phyloP scores from a whole-genome alignment of 1,140 invertebrate species.

The Heliothis virescens region DNA sequence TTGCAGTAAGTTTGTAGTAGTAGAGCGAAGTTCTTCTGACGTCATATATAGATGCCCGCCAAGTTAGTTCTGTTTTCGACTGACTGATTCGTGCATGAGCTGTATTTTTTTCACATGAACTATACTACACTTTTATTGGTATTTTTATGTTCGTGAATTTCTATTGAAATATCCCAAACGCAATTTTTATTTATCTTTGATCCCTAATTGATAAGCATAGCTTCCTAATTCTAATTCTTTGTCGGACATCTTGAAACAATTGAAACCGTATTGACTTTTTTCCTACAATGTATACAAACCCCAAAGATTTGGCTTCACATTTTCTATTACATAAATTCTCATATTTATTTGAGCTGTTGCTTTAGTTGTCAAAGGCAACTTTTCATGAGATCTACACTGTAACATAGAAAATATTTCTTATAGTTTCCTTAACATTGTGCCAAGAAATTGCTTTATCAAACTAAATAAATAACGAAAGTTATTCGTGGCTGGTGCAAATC shows the following conservation, averaged over 20 bases:
- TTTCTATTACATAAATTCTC: too few species aligned
- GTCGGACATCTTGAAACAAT: too few species aligned
- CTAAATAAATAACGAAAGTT: slow-evolving; percentile 16
- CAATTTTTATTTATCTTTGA: too few species aligned
- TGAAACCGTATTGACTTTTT: too few species aligned
- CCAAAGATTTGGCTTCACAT: not conserved
- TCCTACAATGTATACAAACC: too few species aligned
- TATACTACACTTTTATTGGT: not conserved
- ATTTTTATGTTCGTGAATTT: too few species aligned
- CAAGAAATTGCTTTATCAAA: slow-evolving; percentile 21
- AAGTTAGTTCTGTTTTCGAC: slow-evolving; percentile 13
- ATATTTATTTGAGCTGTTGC: not conserved
- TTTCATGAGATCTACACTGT: not conserved
- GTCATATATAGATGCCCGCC: slow-evolving; percentile 3
- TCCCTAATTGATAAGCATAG: too few species aligned
- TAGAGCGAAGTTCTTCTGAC: slow-evolving; percentile 6
- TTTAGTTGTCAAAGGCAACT: not conserved
- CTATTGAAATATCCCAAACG: too few species aligned
- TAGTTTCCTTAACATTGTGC: not conserved
- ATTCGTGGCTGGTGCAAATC: not conserved
- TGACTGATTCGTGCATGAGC: slow-evolving; percentile 14
- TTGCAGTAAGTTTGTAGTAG: not conserved
- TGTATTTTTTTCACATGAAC: slow-evolving; percentile 19
- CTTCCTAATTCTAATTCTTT: too few species aligned
- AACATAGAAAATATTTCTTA: slow-evolving; percentile 3